Conservation (phyloP, 2,888 invertebrate species). For the Lymantria monacha region DNA sequence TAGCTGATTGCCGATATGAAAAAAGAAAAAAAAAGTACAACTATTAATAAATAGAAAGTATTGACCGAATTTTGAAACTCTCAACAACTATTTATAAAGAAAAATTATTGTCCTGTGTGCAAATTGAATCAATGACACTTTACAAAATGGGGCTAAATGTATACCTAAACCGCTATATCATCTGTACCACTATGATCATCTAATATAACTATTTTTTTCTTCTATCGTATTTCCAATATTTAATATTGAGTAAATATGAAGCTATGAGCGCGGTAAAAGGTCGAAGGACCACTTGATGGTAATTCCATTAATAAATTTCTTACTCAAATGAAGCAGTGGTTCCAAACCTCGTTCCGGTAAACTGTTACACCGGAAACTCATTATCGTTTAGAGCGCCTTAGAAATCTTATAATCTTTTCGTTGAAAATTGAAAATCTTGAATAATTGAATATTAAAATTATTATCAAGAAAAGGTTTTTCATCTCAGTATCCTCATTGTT, state of each 20-base stretch:
- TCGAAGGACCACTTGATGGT: slow-evolving; percentile 38
- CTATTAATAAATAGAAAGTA: too few species aligned
- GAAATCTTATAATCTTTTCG: slow-evolving; percentile 74
- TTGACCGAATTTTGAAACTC: too few species aligned
- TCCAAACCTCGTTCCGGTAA: slow-evolving; percentile 59
- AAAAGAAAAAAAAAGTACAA: too few species aligned
- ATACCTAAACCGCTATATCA: too few species aligned
- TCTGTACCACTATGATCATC: too few species aligned
- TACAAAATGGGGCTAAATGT: too few species aligned
- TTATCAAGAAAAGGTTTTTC: slow-evolving; percentile 48
- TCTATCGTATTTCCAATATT: slow-evolving; percentile 1
- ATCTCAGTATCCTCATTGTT: slow-evolving; percentile 27
- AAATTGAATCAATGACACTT: too few species aligned
- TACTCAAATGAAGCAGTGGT: slow-evolving; percentile 55
- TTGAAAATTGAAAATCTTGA: slow-evolving; percentile 74
- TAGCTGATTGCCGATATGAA: too few species aligned
- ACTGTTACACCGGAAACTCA: slow-evolving; percentile 75
- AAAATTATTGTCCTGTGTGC: too few species aligned
- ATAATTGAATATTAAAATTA: slow-evolving; percentile 72
- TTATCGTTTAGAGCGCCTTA: slow-evolving; percentile 72
- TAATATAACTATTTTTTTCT: too few species aligned
- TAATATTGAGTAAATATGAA: slow-evolving; percentile 32
- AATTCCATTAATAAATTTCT: slow-evolving; percentile 53
- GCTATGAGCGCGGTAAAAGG: slow-evolving; percentile 23
- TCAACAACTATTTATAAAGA: too few species aligned